A percentile compares a stretch with the other conserved stretches of the same genome.
Evolutionary conservation across 2,113 vertebrate species (phyloP).

Genomic region (Leptocoma aspasia): DNA sequence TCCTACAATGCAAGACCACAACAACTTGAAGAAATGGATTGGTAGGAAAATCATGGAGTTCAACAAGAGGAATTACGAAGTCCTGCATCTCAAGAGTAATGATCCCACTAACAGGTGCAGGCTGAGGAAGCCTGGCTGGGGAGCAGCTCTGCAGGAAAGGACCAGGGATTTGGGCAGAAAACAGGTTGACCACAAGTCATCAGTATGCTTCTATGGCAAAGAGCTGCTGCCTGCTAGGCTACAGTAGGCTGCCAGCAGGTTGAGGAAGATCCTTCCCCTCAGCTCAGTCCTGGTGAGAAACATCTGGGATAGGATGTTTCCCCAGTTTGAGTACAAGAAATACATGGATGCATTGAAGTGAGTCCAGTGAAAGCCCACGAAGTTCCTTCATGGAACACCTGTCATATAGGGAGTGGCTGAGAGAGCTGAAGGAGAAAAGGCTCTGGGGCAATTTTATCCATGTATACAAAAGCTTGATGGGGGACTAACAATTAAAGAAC

Average conservation of each 20-base stretch:
- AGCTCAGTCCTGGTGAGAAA: background rate
- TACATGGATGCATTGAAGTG: fast-evolving
- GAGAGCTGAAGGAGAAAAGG: background rate
- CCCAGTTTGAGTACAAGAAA: background rate
- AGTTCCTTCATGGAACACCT: background rate
- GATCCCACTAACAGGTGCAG: background rate
- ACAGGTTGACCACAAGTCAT: background rate
- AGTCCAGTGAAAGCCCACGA: background rate
- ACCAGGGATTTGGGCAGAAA: background rate
- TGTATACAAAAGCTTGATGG: background rate
- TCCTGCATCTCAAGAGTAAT: background rate
- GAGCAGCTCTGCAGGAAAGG: background rate
- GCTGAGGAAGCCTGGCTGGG: background rate
- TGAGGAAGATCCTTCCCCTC: background rate
- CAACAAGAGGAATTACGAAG: background rate
- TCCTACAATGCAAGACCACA: background rate
- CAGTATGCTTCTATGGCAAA: background rate
- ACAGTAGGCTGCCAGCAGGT: background rate
- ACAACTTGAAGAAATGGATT: background rate
- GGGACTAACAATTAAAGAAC: background rate
- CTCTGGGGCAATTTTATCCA: background rate
- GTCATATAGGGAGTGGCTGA: background rate
- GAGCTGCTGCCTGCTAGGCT: background rate
- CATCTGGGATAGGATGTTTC: fast-evolving
- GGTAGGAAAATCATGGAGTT: background rate